Base-by-base conservation (phyloP, 2,113 vertebrate genomes). In the Muntiacus reevesi region DNA sequence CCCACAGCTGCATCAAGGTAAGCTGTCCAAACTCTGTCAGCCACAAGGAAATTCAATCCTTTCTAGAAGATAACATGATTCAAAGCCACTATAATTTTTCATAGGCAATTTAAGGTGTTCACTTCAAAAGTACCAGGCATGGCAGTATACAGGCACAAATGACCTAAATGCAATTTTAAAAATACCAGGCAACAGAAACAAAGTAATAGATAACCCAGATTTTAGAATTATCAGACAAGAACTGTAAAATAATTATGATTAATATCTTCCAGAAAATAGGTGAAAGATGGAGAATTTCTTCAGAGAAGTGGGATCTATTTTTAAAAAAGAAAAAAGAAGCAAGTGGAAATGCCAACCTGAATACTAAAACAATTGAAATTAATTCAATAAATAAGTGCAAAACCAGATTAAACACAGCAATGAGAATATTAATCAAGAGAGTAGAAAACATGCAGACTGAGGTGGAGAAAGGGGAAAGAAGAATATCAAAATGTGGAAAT, bases 351-450 rank as follows among this genome's bases (percentile, higher is more conserved):
- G 21, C n/a, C 52, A 92, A 50, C 84, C 79, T 87, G 13, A 57
- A 97, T 95, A 87, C 78, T 91, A 93, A 96, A 92, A 62, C 86
- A 92, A 45, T 36, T 43, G 33, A 91, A 92, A 93, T 88, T 33
- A 91, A 64, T 83, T 79, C 64, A 54, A 67, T 43, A 74, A 21
- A 23, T 76, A 90, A 33, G 11, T 79, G 3, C n/a, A 94, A 94
- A 97, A 67, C 16, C 16, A 88, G 50, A 91, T 52, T 85, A 71
- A 96, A 81, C 15, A 83, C 25, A 86, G 54, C 28, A 76, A 78
- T 95, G 10, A 64, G 27, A 91, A 28, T 19, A 55, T n/a, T 23
- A 62, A 7, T 43, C 47, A 76, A 71, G 91, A 83, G 30, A 47
- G 43, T 87, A 67, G 33, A 85, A 54, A 89, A 50, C 54, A 87